Evolutionary conservation across 2,888 invertebrate species (phyloP), one percentile per base, ranked within the genome.

Genomic region (Drosophila birchii): DNA sequence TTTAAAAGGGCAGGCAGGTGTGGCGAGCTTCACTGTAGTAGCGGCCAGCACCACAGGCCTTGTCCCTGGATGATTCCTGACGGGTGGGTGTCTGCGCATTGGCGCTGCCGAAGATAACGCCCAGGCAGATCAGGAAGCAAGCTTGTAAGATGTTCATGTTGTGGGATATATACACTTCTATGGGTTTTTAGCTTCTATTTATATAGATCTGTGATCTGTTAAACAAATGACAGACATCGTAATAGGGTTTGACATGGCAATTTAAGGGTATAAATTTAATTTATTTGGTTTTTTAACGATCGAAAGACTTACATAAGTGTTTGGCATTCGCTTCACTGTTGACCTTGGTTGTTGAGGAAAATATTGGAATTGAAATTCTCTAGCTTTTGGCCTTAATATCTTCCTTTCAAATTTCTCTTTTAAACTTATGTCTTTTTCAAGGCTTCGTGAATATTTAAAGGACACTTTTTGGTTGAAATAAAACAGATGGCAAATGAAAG

Each of bases 41-140:
- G 23, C 36, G 36, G 0, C 23, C 9, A 3, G 51, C 6, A 23
- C 51, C 51, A 36, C 51, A 53, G 16, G 9, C 36, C 6, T 0
- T 36, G 36, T 53, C 51, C 51, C 14, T 51, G 3, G 14, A 1
- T 20, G 34, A 5, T 5, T 14, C 14, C 5, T 20, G 4, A 8
- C 51, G 34, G 51, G 18, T 36, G 5, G 51, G 16, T 5, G 12
- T 0, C 16, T 53, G 51, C 1, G 51, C 36, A 5, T 53, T 23
- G 16, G 6, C 36, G 51, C 11, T 6, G 16, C 16, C 36, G 34
- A 36, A 23, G 34, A 51, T 6, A 5, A 36, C 14, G 51, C 51
- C 51, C 11, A 53, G 51, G 51, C 51, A 53, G 11, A 53, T 36
- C 20, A 53, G 16, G 9, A 53, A 11, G 36, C 16, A 16, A 11